These are phyloP conservation scores for Catocala fraxini DNA, from an alignment of 2,888 invertebrate genomes.

Conservation along the genomic window DNA sequence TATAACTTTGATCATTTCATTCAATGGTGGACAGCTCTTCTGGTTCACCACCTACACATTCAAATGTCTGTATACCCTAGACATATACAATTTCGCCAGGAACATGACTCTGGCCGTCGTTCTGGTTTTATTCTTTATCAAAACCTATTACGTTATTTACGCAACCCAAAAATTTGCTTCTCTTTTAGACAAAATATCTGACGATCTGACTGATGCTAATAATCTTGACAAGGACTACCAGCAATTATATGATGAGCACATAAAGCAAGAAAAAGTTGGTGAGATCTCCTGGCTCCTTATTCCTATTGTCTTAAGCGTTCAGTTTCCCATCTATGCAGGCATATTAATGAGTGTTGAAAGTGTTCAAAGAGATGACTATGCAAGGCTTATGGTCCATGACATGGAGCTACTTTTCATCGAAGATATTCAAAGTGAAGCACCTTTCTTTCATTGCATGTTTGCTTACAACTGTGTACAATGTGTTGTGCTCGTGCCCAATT, in stretches of 20 bases:
- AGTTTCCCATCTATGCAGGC: conserved; percentile 70
- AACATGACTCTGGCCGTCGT: conserved; percentile 66
- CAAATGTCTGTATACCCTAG: conserved; percentile 59
- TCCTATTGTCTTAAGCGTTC: conserved; percentile 60
- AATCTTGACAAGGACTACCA: conserved; percentile 64
- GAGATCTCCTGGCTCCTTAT: conserved; percentile 67
- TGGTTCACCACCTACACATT: conserved; percentile 67
- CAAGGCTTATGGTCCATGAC: conserved; percentile 70
- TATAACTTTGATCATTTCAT: conserved; percentile 45
- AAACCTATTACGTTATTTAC: conserved; percentile 64
- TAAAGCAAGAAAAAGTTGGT: conserved; percentile 61
- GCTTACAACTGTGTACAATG: conserved; percentile 65
- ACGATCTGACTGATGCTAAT: conserved; percentile 66
- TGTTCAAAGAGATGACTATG: conserved; percentile 60
- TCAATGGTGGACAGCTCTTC: conserved; percentile 60
- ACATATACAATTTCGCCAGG: conserved; percentile 67
- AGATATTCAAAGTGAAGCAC: conserved; percentile 68
- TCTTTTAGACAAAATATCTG: conserved; percentile 63
- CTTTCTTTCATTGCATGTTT: conserved; percentile 71
- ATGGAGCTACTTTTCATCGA: conserved; percentile 68
- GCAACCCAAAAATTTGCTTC: conserved; percentile 60
- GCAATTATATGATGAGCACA: conserved; percentile 61
- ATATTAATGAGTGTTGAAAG: conserved; percentile 62
- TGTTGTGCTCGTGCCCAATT: conserved; percentile 62
- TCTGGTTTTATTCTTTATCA: conserved; percentile 67